Base-by-base conservation (phyloP, 1,140 invertebrate species). In the Drosophila sechellia region DNA sequence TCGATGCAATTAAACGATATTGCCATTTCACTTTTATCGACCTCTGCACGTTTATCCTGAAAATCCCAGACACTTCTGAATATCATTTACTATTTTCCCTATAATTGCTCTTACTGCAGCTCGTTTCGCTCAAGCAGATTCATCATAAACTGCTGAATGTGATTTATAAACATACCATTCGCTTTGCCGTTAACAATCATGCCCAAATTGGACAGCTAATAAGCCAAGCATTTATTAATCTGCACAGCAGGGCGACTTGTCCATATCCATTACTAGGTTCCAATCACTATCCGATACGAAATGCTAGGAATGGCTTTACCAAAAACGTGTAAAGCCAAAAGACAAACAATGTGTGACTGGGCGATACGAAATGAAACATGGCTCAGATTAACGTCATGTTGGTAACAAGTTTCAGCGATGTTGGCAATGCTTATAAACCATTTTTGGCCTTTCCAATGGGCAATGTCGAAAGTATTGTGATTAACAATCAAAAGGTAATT, bases 381-480 rank as follows among this genome's bases (percentile, higher is more conserved):
- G 31, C 45, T 31, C 64, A 57, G 77, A 79, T 74, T 79, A 45
- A 63, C 63, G 55, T 48, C 58, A 66, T 63, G 77, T 58, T 74
- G 60, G 68, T 74, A 58, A n/a, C 69, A 75, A 65, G 48, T 76
- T 60, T 17, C 45, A 50, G 22, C 53, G 0, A 17, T 17, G 17
- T 77, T 79, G 64, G 15, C 22, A 43, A 39, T 76, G 60, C 63
- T 71, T 75, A 50, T 74, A 37, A 46, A 46, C 55, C 40, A 48
- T 35, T 34, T 11, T 40, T 13, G 17, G 39, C 31, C 34, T 11
- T 37, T 10, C 25, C 39, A 35, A 40, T 72, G 25, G 37, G 61
- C 35, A 61, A 13, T 25, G 42, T 8, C 22, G 0, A 4, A 12
- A 8, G 17, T 66, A 17, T 17, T 17, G 17, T 31, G 31, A 31